phyloP scores from a whole-genome alignment of 2,113 vertebrate species.

The Heterotis niloticus region DNA sequence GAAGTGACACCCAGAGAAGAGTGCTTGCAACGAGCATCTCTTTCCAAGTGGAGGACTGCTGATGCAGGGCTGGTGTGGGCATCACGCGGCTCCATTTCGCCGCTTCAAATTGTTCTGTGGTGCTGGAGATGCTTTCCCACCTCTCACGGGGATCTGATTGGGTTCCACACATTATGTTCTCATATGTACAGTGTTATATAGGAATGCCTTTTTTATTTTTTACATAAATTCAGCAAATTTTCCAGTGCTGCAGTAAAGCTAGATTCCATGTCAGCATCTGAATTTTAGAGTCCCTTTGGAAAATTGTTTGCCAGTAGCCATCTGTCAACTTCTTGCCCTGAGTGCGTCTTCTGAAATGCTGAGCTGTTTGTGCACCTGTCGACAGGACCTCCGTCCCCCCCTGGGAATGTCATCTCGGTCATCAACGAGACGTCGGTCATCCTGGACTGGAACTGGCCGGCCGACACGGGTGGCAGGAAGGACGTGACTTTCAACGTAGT shows the following conservation, averaged over 20 bases:
- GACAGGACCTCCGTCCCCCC: conserved; percentile 85
- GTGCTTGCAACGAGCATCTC: not conserved
- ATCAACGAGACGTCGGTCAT: conserved; percentile 98
- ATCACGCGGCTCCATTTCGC: not conserved
- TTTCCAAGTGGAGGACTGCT: not conserved
- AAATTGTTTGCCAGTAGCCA: not conserved
- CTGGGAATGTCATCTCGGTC: conserved; percentile 92
- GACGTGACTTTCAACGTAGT: conserved; percentile 89
- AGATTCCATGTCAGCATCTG: not conserved
- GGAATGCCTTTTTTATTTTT: not conserved
- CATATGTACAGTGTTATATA: not conserved
- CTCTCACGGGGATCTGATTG: not conserved
- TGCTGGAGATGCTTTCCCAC: not conserved
- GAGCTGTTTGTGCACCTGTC: conserved; percentile 12
- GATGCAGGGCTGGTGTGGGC: not conserved
- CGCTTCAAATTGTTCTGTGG: too few species aligned
- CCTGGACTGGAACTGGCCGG: conserved; percentile 95
- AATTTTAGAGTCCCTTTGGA: not conserved
- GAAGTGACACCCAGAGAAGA: not conserved
- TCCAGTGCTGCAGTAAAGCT: not conserved
- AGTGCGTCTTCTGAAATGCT: not conserved
- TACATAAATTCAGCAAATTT: not conserved
- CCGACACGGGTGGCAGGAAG: conserved; percentile 84
- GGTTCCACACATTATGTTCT: conserved; percentile 1
- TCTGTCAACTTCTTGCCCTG: not conserved